phyloP scores from a whole-genome alignment of 2,113 vertebrate species.

The Mesembrinibis cayennensis region DNA sequence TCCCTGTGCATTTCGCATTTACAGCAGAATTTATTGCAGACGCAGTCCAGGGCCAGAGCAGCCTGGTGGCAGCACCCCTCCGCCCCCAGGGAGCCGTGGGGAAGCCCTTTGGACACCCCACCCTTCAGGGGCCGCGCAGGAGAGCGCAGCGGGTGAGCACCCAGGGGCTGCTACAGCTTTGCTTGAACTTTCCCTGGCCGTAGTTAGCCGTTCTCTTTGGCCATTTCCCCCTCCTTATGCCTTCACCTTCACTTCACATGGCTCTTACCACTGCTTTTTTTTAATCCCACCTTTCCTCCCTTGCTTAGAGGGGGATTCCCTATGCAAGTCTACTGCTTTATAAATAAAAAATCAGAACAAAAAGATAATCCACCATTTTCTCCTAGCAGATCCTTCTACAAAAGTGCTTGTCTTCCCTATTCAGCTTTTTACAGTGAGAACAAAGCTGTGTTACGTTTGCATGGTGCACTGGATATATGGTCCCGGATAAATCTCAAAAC shows the following conservation, averaged over 20 bases:
- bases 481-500: neutral
- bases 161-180: neutral
- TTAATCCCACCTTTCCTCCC: neutral
- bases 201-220: rapidly evolving
- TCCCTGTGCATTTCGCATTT: rapidly evolving
- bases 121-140: neutral
- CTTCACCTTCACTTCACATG: neutral
- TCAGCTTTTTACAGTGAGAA: neutral
- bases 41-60: neutral
- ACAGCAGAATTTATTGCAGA: too few species aligned
- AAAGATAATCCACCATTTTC: neutral
- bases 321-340: neutral
- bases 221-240: neutral
- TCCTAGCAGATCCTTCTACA: neutral
- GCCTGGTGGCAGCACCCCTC: neutral
- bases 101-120: neutral
- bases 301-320: neutral
- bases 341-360: neutral
- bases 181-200: rapidly evolving
- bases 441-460: neutral
- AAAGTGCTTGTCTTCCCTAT: neutral
- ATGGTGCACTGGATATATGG: rapidly evolving
- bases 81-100: rapidly evolving
- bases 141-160: neutral
- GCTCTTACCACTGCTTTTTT: neutral